These are phyloP conservation scores for Setipinna tenuifilis DNA, from an alignment of 2,797 vertebrate genomes.

Conservation along the genomic window DNA sequence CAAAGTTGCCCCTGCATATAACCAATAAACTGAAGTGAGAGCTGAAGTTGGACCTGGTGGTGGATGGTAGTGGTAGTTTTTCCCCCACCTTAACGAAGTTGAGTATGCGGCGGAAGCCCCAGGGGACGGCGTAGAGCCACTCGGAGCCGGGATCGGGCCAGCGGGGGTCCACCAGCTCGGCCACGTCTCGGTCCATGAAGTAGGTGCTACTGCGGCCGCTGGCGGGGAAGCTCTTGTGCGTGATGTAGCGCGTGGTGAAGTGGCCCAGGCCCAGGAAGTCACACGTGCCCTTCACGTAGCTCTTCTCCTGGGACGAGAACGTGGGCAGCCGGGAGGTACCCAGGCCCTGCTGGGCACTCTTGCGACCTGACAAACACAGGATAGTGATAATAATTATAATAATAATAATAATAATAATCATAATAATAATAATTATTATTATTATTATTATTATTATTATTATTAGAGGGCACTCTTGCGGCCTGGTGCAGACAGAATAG, in stretches of 20 bases:
- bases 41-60: no score
- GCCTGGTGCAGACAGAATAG: no score
- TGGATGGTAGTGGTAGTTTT: neutral
- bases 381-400: neutral
- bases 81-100: constrained; percentile 90
- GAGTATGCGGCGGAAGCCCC: constrained; percentile 91
- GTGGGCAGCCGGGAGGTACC: constrained; percentile 82
- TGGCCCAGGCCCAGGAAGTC: constrained; percentile 93
- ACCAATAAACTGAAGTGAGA: no score
- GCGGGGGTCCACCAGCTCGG: constrained; percentile 87
- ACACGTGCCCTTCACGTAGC: constrained; percentile 89
- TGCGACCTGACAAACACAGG: constrained; percentile 75
- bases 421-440: no score
- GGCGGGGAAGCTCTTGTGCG: constrained; percentile 79
- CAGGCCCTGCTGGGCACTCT: constrained; percentile 86
- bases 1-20: no score
- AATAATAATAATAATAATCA: no score
- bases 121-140: constrained; percentile 89
- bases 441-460: no score
- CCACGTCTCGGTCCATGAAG: constrained; percentile 84
- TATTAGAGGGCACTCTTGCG: no score
- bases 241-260: constrained; percentile 89
- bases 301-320: constrained; percentile 90
- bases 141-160: constrained; percentile 89
- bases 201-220: constrained; percentile 79